Evolutionary conservation across 2,888 invertebrate genomes (phyloP), one percentile per base, ranked within the genome.

Genomic region (Tenthredo scrophulariae): DNA sequence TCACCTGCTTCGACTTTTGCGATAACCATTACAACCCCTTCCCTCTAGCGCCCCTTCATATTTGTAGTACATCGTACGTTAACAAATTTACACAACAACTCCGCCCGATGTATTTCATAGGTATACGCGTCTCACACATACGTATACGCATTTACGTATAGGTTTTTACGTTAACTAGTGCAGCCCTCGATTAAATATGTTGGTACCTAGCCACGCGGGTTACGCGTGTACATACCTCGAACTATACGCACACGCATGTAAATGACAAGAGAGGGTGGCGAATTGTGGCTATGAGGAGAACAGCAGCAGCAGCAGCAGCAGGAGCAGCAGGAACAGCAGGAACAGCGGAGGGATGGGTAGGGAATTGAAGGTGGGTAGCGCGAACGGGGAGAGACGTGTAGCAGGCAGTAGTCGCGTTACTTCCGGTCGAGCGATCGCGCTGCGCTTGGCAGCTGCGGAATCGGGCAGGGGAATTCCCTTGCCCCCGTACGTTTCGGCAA

Each of bases 391-490:
- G 89, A 90, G 91, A 91, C 89, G 90, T 91, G 92, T 91, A 91
- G 92, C 91, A 93, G 93, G 92, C 93, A 93, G 92, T 92, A 93
- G 93, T 93, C 93, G 92, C 89, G 92, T 93, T 93, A 92, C 92
- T 93, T 93, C 92, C 92, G 92, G 92, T 89, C 92, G 93, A 92
- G 92, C 90, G 92, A 87, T 90, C 90, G 90, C 92, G 90, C 92
- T 93, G 93, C 91, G 93, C 92, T 91, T 93, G 93, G 93, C 93
- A 93, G 93, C 93, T 93, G 93, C 88, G 92, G 91, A 91, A 90
- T 91, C 91, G 92, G 91, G 89, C 91, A 90, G 90, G 84, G 70
- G 87, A 86, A 83, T 70, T 86, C 85, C 87, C 87, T 85, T 86
- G 85, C 84, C 86, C 85, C 86, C 86, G 85, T 86, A 85, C 84